phyloP scores from a whole-genome alignment of 1,140 invertebrate species.

The Calephelis nemesis region DNA sequence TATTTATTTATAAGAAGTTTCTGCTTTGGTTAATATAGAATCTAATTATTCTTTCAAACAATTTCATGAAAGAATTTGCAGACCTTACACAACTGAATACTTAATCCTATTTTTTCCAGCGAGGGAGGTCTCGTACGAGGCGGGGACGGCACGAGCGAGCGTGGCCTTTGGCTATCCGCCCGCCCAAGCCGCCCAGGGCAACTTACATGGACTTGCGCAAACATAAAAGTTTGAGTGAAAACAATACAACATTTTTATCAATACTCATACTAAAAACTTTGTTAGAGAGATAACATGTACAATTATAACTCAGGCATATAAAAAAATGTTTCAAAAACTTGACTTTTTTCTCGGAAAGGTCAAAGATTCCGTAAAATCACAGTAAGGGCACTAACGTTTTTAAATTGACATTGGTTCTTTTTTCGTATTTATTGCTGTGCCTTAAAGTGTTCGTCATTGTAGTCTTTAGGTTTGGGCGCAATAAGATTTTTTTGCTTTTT shows the following conservation, averaged over 20 bases:
- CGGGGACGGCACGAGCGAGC: conserved; percentile 48
- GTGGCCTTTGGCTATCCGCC: conserved; percentile 53
- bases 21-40: too few relatives aligned
- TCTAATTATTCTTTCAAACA: too few relatives aligned
- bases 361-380: too few relatives aligned
- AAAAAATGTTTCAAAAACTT: background rate
- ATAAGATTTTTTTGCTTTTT: too few relatives aligned
- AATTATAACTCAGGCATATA: background rate
- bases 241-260: background rate
- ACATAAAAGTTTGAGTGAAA: conserved; percentile 13
- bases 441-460: too few relatives aligned
- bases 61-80: conserved; percentile 21
- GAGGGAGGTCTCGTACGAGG: conserved; percentile 42
- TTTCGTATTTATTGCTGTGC: too few relatives aligned
- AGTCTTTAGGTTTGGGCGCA: too few relatives aligned
- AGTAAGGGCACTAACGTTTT: too few relatives aligned
- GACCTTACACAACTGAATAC: conserved; percentile 31
- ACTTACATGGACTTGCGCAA: conserved; percentile 30
- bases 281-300: background rate
- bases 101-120: conserved; percentile 43
- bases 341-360: too few relatives aligned
- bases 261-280: background rate
- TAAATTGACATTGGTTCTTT: too few relatives aligned
- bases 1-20: too few relatives aligned
- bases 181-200: conserved; percentile 34